phyloP scores from a whole-genome alignment of 2,797 vertebrate species.

The Phoxinus dragarum region DNA sequence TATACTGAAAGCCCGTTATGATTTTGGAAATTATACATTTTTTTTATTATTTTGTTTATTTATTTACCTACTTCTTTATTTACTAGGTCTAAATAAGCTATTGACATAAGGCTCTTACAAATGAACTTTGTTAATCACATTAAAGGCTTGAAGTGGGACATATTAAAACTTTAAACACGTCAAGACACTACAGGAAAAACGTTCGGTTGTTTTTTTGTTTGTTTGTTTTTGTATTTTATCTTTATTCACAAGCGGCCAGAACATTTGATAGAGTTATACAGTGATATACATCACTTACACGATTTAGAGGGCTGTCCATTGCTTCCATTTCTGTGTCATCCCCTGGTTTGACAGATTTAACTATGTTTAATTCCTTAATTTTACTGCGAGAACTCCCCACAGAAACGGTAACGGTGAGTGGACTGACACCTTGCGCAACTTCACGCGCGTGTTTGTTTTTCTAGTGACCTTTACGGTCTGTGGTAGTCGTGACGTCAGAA shows the following conservation, averaged over 20 bases:
- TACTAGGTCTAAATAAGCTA: not conserved
- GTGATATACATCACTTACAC: slow-evolving; percentile 19
- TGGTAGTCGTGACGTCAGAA: not conserved
- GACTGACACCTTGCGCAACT: not conserved
- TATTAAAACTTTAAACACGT: not conserved
- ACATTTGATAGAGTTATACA: not conserved
- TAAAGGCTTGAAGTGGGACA: not conserved
- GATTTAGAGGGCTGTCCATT: slow-evolving; percentile 41
- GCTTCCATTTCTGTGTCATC: slow-evolving; percentile 1
- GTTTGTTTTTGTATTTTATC: too few relatives aligned
- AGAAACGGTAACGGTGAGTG: not conserved
- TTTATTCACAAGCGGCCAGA: not conserved
- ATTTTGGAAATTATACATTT: not conserved
- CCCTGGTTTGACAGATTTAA: not conserved
- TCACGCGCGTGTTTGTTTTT: not conserved
- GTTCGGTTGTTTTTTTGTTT: too few relatives aligned
- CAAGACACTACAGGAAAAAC: not conserved
- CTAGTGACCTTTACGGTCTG: not conserved
- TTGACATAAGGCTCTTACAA: not conserved
- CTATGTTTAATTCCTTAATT: not conserved
- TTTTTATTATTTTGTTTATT: not conserved
- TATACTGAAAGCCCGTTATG: not conserved
- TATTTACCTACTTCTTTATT: not conserved
- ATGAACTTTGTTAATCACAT: not conserved
- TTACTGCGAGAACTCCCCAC: too few relatives aligned